These are phyloP conservation scores for Champsocephalus gunnari DNA, from an alignment of 2,797 vertebrate species.

Conservation along the genomic window DNA sequence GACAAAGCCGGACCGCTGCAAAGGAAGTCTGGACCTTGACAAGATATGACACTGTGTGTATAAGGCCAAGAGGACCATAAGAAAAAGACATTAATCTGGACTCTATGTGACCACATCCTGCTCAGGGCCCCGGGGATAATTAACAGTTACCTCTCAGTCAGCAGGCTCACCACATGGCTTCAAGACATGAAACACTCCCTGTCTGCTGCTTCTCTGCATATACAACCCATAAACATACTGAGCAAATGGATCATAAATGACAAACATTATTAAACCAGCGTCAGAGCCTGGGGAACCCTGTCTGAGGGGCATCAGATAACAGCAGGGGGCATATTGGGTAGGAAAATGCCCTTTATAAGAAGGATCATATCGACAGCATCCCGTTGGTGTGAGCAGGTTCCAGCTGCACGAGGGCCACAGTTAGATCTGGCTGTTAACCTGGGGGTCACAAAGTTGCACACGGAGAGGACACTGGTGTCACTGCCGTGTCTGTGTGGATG, in stretches of 20 bases:
- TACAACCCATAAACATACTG: slow-evolving; percentile 42
- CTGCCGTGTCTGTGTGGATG: background rate
- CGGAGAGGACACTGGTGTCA: slow-evolving; percentile 9
- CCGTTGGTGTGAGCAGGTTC: slow-evolving; percentile 40
- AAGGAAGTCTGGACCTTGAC: slow-evolving; percentile 73
- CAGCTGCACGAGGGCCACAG: slow-evolving; percentile 29
- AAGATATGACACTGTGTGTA: slow-evolving; percentile 66
- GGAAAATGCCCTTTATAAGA: slow-evolving; percentile 24
- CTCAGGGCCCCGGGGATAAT: slow-evolving; percentile 58
- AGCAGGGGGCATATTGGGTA: slow-evolving; percentile 42
- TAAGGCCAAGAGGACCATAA: slow-evolving; percentile 60
- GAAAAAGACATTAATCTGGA: slow-evolving; percentile 73
- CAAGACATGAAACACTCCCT: slow-evolving; percentile 41
- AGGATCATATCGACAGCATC: slow-evolving; percentile 43
- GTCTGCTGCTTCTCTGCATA: slow-evolving; percentile 18
- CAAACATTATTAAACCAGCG: slow-evolving; percentile 31
- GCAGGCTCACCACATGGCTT: slow-evolving; percentile 48
- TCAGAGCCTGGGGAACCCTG: slow-evolving; percentile 18
- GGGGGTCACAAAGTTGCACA: slow-evolving; percentile 7
- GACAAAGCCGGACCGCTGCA: slow-evolving; percentile 64
- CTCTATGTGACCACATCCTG: slow-evolving; percentile 63
- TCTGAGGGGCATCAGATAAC: slow-evolving; percentile 29
- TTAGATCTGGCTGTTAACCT: slow-evolving; percentile 24
- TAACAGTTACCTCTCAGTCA: slow-evolving; percentile 57
- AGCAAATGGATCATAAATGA: slow-evolving; percentile 54